Base-by-base conservation (phyloP, 2,797 vertebrate species). In the Catostomus latipinnis region DNA sequence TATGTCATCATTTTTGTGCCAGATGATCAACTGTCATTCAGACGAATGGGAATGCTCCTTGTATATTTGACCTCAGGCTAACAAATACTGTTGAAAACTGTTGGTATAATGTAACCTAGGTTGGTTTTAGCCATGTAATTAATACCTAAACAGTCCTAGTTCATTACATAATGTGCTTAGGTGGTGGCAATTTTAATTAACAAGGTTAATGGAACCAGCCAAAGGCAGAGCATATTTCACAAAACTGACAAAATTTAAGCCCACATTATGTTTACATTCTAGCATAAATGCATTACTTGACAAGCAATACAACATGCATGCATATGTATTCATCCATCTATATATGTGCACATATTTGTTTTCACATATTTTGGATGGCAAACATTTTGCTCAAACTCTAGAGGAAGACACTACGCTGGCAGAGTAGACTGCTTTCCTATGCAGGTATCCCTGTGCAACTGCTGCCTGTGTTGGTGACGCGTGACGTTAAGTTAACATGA, bases 401-500 rank as follows among this genome's bases (percentile, higher is more conserved):
- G 45, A 57, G 71, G 49, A 66, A 43, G 72, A 62, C 22, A 13
- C 74, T 34, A 54, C 5, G 5, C 54, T 50, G 46, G 63, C 53
- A 60, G 54, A 22, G 45, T 14, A 50, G 43, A 18, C 54, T 54
- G 61, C 50, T 53, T 56, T 56, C 53, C 60, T 58, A 50, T 60
- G 72, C 66, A 84, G 83, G 83, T 86, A 77, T 78, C 65, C 75
- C 78, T 78, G 48, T 77, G 74, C 16, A 72, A 80, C 60, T 67
- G 77, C 87, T 85, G 88, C 89, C 87, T 80, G 88, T 91, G 91
- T 86, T 88, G 89, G 90, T 89, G 90, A 92, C 88, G 81, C 76
- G 75, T 92, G 94, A 95, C 45, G 78, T 87, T 95, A 93, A 95
- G 83, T 80, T 85, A 81, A 94, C 88, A 91, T 93, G 93, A 94